A percentile compares a stretch with the other conserved stretches of the same genome.
phyloP scores from a whole-genome alignment of 2,797 vertebrate species.

The Gallinago nigripennis region DNA sequence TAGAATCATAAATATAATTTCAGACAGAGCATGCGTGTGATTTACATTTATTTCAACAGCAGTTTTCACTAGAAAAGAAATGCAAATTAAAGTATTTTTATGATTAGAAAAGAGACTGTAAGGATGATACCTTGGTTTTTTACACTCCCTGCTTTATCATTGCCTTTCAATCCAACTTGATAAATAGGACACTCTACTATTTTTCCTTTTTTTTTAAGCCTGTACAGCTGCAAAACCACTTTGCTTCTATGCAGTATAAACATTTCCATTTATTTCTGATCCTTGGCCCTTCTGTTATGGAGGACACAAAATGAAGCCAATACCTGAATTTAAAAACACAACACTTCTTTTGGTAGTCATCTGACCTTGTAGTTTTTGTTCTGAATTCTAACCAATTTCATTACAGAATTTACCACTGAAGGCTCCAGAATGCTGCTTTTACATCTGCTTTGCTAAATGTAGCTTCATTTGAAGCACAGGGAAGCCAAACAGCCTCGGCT shows the following conservation, averaged over 20 bases:
- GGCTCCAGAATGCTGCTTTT: conserved; percentile 9
- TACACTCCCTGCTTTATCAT: conserved; percentile 1
- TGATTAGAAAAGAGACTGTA: not conserved
- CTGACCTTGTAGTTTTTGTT: not conserved
- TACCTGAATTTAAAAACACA: not conserved
- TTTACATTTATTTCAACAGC: conserved; percentile 18
- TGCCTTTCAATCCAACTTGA: not conserved
- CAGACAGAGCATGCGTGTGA: not conserved
- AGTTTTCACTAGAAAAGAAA: not conserved
- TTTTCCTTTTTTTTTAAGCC: conserved; percentile 5
- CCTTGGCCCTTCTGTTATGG: not conserved
- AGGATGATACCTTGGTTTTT: not conserved
- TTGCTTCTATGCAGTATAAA: not conserved
- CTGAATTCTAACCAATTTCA: not conserved
- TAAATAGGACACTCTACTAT: not conserved
- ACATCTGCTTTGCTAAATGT: not conserved
- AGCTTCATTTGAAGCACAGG: not conserved
- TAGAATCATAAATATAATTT: conserved; percentile 28
- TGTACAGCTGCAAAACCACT: not conserved
- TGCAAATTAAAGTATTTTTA: not conserved
- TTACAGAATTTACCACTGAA: not conserved
- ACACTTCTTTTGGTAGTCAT: not conserved
- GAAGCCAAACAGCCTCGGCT: not conserved
- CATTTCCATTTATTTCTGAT: not conserved
- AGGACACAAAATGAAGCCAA: not conserved